Base-by-base conservation (phyloP, 2,888 invertebrate species). In the Drosophila barbarae region DNA sequence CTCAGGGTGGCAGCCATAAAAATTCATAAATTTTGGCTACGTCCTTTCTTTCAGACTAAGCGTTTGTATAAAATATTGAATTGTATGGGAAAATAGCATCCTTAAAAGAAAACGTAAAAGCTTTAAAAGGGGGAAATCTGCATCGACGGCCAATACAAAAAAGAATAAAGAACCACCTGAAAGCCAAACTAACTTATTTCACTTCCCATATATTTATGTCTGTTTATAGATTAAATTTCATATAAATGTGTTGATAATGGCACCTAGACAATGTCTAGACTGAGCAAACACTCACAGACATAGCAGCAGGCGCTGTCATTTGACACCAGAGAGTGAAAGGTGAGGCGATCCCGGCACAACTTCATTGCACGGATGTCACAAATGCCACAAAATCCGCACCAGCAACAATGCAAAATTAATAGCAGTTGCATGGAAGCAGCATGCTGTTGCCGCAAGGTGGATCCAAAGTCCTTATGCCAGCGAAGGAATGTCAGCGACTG, bases 11-110 rank as follows among this genome's bases (percentile, higher is more conserved):
- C 64, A 72, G 79, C 73, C 71, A 72, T 75, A 75, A 78, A 47
- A 81, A 81, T 81, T 78, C 78, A 80, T 81, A 81, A 77, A 81
- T 78, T 81, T 75, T 75, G 75, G 78, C 71, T 72, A 71, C 46
- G 32, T 13, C 46, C 46, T 47, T 32, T 47, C 13, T 46, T 13
- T 32, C 9, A 9, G 5, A 21, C 21, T 13, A 47, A 47, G 32
- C 46, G 30, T 30, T 46, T 5, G 18, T 5, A 9, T 7, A 5
- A 32, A 13, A 47, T 21, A 21, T 47, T 32, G 32, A 47, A 46
- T 30, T 30, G 7, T 18, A 30, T 13, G 13, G 13, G 18, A 13
- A 18, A 21, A 47, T 9, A 32, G 21, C 13, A 32, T 13, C 8
- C 13, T 8, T 21, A 3, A 10, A 6, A 26, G n/a, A 9, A 42